Base-by-base conservation (phyloP, 2,888 invertebrate genomes). In the Phragmatobia fuliginosa region DNA sequence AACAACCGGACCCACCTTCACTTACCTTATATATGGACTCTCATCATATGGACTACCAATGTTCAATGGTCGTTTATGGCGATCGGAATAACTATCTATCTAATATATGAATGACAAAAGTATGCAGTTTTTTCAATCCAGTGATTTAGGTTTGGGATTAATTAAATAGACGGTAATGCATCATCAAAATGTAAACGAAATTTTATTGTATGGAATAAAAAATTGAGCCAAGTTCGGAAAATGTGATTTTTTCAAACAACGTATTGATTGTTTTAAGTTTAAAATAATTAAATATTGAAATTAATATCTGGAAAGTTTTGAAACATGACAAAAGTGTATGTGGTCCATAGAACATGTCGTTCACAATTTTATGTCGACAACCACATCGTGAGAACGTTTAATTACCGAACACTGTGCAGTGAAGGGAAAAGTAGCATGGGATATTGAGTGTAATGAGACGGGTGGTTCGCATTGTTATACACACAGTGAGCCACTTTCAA, bases 371-470 rank as follows among this genome's bases (percentile, higher is more conserved):
- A 68, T 68, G 59, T 21, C 66, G 49, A 69, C 77, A 75, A 74
- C 49, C 74, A 62, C 74, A 70, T 69, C 59, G 71, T 69, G 73
- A 72, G 60, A 66, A 61, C 73, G 66, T 63, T 74, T 63, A 66
- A 25, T 58, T 60, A 70, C 67, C 66, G 36, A 70, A 33, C 36
- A 63, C 58, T 63, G 59, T 59, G 67, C 52, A 62, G 33, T 52
- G 67, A 41, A 38, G 31, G 36, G 49, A n/a, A 18, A 18, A n/a
- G 60, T 21, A 6, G 58, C 31, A n/a, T 33, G 49, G 58, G 25
- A 38, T 10, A 38, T 45, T 45, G n/a, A 59, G 59, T 58, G 31
- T 11, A 52, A 52, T 25, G 16, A 56, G 49, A 36, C 21, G 60
- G 45, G 32, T 25, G 45, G 70, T 66, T 66, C 72, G 73, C 78